Evolutionary conservation across 2,888 invertebrate genomes (phyloP).

Genomic region (Xestobium rufovillosum): DNA sequence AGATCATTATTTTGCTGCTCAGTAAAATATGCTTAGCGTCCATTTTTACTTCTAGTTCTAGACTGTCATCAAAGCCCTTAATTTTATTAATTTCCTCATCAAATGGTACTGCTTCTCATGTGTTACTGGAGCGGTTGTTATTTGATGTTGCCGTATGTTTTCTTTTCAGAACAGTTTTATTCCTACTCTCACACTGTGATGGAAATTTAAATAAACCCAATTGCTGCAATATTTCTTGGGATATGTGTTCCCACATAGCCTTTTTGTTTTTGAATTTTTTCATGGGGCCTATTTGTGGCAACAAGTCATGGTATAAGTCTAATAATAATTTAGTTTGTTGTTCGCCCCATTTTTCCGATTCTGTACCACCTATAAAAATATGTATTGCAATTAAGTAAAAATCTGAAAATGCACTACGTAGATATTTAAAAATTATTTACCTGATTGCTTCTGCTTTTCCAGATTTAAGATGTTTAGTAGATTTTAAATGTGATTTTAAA

Average conservation of each 20-base stretch:
- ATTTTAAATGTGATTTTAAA: too few relatives aligned
- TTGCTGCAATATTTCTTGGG: neutral
- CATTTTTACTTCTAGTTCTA: slow-evolving; percentile 3
- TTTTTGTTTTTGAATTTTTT: slow-evolving; percentile 3
- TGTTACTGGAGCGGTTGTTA: neutral
- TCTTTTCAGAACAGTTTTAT: slow-evolving; percentile 1
- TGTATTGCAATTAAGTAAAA: too few relatives aligned
- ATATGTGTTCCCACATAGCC: neutral
- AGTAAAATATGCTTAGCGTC: too few relatives aligned
- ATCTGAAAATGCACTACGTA: too few relatives aligned
- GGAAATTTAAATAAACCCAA: neutral
- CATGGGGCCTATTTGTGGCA: neutral
- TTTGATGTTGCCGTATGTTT: neutral
- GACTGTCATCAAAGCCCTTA: neutral
- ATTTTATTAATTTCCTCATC: neutral
- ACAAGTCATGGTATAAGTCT: neutral
- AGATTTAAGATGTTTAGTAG: too few relatives aligned
- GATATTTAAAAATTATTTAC: too few relatives aligned
- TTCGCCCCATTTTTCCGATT: too few relatives aligned
- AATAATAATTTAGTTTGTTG: slow-evolving; percentile 1
- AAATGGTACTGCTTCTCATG: slow-evolving; percentile 1
- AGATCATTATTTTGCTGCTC: too few relatives aligned
- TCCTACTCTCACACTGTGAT: neutral
- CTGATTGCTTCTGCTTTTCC: too few relatives aligned
- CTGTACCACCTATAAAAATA: too few relatives aligned